Evolutionary conservation across 2,797 vertebrate genomes (phyloP).

Genomic region (Coregonus sp.): DNA sequence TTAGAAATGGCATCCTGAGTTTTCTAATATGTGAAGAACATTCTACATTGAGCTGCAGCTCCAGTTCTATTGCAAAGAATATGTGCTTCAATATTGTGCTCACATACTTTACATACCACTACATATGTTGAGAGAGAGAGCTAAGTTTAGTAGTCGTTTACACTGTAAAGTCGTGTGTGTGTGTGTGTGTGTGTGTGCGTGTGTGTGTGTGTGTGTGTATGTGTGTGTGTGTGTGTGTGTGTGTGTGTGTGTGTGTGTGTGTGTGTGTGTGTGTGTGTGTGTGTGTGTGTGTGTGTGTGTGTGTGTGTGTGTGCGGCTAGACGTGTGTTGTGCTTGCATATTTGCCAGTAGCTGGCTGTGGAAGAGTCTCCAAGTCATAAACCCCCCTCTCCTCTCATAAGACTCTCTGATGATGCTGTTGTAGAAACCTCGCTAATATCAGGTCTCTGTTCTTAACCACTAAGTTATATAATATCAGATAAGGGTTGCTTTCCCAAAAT

Average conservation of each 20-base stretch:
- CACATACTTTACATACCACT: constrained; percentile 49
- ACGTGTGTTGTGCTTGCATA: constrained; percentile 15
- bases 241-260: constrained; percentile 5
- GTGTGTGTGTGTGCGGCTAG: background rate
- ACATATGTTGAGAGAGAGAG: constrained; percentile 16
- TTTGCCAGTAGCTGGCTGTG: constrained; percentile 11
- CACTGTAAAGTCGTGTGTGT: constrained; percentile 10
- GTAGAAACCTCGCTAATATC: constrained; percentile 26
- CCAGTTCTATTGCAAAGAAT: constrained; percentile 82
- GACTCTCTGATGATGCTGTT: constrained; percentile 18
- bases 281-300: constrained; percentile 39
- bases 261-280: constrained; percentile 12
- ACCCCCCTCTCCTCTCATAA: constrained; percentile 13
- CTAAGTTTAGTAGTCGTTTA: constrained; percentile 14
- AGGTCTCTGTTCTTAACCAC: background rate
- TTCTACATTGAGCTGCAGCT: constrained; percentile 65
- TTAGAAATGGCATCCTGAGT: constrained; percentile 82
- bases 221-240: constrained; percentile 39
- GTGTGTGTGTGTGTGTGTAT: constrained; percentile 1
- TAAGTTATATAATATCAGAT: no score
- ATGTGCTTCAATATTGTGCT: constrained; percentile 88
- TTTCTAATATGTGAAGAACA: constrained; percentile 77
- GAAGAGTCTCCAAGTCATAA: constrained; percentile 21
- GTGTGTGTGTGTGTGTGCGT: constrained; percentile 21
- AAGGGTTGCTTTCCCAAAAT: no score